These are phyloP conservation scores for Cerceris rybyensis DNA, from an alignment of 2,888 invertebrate species.

Conservation along the genomic window DNA sequence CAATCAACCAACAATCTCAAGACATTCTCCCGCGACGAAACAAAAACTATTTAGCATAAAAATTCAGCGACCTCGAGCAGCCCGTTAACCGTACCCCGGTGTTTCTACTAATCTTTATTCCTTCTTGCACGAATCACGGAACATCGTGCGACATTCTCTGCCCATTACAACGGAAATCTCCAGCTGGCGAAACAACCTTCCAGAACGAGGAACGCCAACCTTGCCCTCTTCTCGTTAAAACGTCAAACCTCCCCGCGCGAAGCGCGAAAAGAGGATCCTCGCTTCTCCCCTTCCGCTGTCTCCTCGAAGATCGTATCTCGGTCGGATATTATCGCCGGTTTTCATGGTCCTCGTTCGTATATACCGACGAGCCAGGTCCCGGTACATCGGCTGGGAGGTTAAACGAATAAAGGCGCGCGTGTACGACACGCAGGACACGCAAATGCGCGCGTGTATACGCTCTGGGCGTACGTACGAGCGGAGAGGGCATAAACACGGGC, in stretches of 20 bases:
- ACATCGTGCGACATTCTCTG: too few relatives aligned
- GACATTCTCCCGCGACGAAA: too few relatives aligned
- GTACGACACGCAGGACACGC: conserved; percentile 54
- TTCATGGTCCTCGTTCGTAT: conserved; percentile 31
- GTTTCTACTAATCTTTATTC: too few relatives aligned
- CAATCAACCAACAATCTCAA: too few relatives aligned
- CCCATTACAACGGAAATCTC: too few relatives aligned
- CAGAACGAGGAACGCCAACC: too few relatives aligned
- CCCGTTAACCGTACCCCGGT: too few relatives aligned
- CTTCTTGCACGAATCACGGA: too few relatives aligned
- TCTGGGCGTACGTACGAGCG: conserved; percentile 48
- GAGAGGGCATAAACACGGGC: conserved; percentile 77
- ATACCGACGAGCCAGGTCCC: conserved; percentile 17
- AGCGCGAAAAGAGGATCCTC: conserved; percentile 18
- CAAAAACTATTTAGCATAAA: too few relatives aligned
- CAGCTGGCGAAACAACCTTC: too few relatives aligned
- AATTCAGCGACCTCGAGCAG: too few relatives aligned
- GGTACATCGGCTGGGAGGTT: conserved; percentile 50
- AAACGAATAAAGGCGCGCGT: conserved; percentile 57
- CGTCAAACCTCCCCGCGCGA: not conserved
- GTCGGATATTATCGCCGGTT: conserved; percentile 46
- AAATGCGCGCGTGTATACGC: conserved; percentile 39
- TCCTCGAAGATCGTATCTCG: conserved; percentile 51
- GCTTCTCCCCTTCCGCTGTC: conserved; percentile 14
- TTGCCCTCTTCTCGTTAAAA: not conserved